Evolutionary conservation across 1,140 invertebrate genomes (phyloP).

Genomic region (Mercenaria mercenaria): DNA sequence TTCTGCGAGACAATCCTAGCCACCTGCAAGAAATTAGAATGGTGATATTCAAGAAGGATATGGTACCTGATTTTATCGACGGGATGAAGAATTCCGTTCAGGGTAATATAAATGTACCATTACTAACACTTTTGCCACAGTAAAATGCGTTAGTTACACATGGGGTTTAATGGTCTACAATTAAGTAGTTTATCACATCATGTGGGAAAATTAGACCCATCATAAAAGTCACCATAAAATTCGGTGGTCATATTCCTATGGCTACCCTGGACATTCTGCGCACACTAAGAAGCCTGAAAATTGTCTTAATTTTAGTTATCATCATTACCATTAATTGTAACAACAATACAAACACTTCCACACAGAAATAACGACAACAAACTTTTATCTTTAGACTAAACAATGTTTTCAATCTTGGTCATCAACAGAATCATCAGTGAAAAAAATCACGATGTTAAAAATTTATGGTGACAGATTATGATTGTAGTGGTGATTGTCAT

Average conservation of each 20-base stretch:
- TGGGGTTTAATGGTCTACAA: neutral
- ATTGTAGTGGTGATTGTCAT: too few species aligned
- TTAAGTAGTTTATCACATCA: neutral
- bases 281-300: neutral
- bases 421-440: too few species aligned
- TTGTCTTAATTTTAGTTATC: neutral
- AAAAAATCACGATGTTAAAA: too few species aligned
- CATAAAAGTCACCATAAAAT: too few species aligned
- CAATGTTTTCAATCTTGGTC: too few species aligned
- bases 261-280: neutral
- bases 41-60: constrained; percentile 41
- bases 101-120: too few species aligned
- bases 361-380: too few species aligned
- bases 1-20: neutral
- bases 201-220: too few species aligned
- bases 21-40: constrained; percentile 7
- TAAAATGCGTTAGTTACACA: neutral
- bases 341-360: too few species aligned
- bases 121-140: neutral
- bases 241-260: neutral
- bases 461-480: too few species aligned
- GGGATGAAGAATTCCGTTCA: neutral
- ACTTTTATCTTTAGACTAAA: too few species aligned
- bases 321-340: too few species aligned
- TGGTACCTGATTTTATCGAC: constrained; percentile 17